A percentile compares a stretch with the other conserved stretches of the same genome.
Evolutionary conservation across 2,113 vertebrate genomes (phyloP).

Genomic region (Oreochromis aureus): DNA sequence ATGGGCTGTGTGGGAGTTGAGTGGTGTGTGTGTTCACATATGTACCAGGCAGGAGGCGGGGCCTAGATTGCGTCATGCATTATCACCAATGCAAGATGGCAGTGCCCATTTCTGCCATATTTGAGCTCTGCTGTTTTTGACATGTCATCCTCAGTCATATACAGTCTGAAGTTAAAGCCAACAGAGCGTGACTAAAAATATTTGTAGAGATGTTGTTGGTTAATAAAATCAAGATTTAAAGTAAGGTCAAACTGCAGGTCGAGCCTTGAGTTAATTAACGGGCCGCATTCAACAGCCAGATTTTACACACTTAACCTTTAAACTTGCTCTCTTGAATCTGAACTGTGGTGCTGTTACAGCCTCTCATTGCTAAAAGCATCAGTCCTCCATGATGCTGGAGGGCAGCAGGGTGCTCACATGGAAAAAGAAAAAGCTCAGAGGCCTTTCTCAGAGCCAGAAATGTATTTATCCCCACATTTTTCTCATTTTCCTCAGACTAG

Average conservation of each 20-base stretch:
- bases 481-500: background rate
- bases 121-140: background rate
- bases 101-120: background rate
- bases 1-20: background rate
- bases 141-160: fast-evolving
- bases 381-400: background rate
- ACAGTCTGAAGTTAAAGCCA: background rate
- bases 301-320: background rate
- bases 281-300: fast-evolving
- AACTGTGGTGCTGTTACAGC: background rate
- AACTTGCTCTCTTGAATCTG: background rate
- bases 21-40: background rate
- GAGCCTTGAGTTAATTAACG: background rate
- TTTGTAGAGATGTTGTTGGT: fast-evolving
- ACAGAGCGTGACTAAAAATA: background rate
- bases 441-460: background rate
- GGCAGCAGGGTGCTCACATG: background rate
- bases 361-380: background rate
- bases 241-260: background rate
- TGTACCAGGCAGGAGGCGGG: background rate
- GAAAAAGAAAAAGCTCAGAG: background rate
- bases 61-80: background rate
- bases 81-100: background rate
- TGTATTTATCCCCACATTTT: background rate
- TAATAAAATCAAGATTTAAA: background rate